Base-by-base conservation (phyloP, 2,888 invertebrate species). In the Gryllus longicercus region DNA sequence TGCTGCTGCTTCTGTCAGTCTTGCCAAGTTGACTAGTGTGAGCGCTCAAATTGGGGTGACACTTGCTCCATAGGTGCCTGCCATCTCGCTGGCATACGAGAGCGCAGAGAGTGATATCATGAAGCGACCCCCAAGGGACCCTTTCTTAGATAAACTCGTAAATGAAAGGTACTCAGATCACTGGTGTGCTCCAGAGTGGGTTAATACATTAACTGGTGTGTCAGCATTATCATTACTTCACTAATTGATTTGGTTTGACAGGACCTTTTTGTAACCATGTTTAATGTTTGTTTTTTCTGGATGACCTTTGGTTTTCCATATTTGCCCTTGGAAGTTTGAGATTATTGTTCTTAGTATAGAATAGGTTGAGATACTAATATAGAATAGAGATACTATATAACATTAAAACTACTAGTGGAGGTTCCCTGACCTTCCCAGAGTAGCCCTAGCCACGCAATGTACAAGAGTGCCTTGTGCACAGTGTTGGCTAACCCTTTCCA, bases 81-180 rank as follows among this genome's bases (percentile, higher is more conserved):
- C 90, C 81, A 90, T 90, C 84, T 90, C 90, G 78, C 86, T 90
- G 82, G 89, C 90, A 79, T 90, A 90, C 84, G 90, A 90, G 85
- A 87, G 88, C 83, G 88, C 90, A 50, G 90, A 90, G 84, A 87
- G 87, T 79, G 90, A 90, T 86, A 90, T 90, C 85, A 90, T 90
- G 90, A 89, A 89, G 84, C 85, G 89, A 81, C 86, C 87, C 82
- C 89, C 90, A 50, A 86, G 90, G 84, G 88, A 90, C 84, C 89
- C 90, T 16, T 83, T 85, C 82, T 86, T 86, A 79, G 90, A 90
- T 85, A 90, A 89, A 85, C 87, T 91, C 82, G 90, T 90, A 82
- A 90, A 90, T 84, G 88, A 86, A 85, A 89, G 90, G 88, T 88
- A 80, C 50, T 76, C 74, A 79, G 38, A 38, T 51, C 49, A 18